phyloP scores from a whole-genome alignment of 2,797 vertebrate genomes.

The Coregonus sp. region DNA sequence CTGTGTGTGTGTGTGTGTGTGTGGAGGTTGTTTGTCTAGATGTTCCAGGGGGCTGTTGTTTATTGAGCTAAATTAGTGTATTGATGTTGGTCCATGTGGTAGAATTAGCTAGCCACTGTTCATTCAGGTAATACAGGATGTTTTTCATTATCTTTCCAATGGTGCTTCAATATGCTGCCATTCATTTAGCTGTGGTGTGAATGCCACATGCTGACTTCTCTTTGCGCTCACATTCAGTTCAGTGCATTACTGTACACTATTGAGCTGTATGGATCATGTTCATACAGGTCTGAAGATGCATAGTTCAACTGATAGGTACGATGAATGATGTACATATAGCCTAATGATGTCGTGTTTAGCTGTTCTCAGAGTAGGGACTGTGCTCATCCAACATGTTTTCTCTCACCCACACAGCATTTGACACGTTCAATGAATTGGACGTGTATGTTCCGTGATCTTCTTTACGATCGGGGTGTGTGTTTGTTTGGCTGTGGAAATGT shows the following conservation, averaged over 20 bases:
- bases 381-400: neutral
- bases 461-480: neutral
- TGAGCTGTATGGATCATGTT: neutral
- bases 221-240: neutral
- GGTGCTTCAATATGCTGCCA: neutral
- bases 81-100: neutral
- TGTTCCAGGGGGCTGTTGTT: neutral
- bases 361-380: no score
- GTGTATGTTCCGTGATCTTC: neutral
- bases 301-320: no score
- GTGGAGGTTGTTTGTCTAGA: neutral
- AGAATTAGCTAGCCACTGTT: neutral
- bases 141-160: neutral
- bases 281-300: neutral
- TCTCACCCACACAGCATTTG: neutral
- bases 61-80: neutral
- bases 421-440: neutral
- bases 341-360: neutral
- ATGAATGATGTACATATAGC: neutral
- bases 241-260: neutral
- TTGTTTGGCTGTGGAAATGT: neutral
- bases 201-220: neutral
- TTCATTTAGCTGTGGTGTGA: neutral
- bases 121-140: neutral
- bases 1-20: neutral